Evolutionary conservation across 2,888 invertebrate genomes (phyloP), one percentile per base, ranked within the genome.

Genomic region (Drosophila melanocephala): DNA sequence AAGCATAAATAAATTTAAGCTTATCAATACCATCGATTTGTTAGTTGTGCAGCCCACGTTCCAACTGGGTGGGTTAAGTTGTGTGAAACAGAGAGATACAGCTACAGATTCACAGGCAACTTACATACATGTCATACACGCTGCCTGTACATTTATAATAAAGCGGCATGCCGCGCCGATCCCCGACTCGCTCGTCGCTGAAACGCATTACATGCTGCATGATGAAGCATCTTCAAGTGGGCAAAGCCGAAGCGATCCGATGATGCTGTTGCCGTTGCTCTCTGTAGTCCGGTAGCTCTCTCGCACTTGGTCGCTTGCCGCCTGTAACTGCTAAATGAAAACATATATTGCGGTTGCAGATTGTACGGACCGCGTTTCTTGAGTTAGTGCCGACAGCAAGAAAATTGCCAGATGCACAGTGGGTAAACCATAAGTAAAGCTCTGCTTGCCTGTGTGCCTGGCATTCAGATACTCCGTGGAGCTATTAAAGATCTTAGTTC

Each of bases 311-410:
- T 47, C 9, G 62, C 32, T 70, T 75, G 86, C 76, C 65, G 86
- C 90, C 86, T 88, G 86, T 86, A 83, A 81, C 88, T 81, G 86
- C 89, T 90, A 87, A 87, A 87, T 87, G 86, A 90, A 87, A 90
- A 90, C 86, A 87, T 88, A 88, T 81, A 83, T 81, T 86, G 88
- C 67, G 86, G 83, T 77, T 71, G 83, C 74, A 71, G 78, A 81
- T 83, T 75, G 79, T 71, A 51, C 55, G 47, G 32, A 22, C 32
- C 63, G 47, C 51, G 64, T 35, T 44, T 37, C 50, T 42, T 51
- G 61, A 35, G 42, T 33, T 56, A 16, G 56, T 59, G 58, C 16
- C 39, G 32, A 39, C 64, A 69, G 62, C 50, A 33, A 70, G 76
- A 83, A 82, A 83, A 70, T 79, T 68, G 69, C 55, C 67, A 57